Percentiles rank a stretch among this genome's conserved stretches.
Evolutionary conservation across 2,797 vertebrate species (phyloP).

Genomic region (Peromyscus eremicus): DNA sequence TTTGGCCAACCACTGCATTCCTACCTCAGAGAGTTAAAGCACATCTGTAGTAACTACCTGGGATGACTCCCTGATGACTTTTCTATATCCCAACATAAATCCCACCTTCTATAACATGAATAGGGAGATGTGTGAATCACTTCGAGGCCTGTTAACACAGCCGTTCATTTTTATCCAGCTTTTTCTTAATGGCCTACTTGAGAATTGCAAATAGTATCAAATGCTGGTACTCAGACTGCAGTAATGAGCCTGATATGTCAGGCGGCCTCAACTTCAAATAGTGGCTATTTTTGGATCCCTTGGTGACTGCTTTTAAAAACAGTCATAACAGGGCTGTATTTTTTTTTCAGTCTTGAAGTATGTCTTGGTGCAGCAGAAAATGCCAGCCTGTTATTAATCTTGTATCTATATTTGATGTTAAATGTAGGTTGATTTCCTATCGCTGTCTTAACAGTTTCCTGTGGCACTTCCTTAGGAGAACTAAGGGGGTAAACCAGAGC

Average conservation of each 20-base stretch:
- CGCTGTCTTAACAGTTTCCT: conserved; percentile 55
- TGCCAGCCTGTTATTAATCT: conserved; percentile 61
- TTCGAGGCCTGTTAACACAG: conserved; percentile 49
- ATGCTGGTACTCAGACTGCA: conserved; percentile 62
- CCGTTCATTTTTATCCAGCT: conserved; percentile 63
- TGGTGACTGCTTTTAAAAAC: conserved; percentile 50
- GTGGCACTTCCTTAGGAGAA: conserved; percentile 10
- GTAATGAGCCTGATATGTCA: conserved; percentile 61
- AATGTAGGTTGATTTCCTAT: conserved; percentile 57
- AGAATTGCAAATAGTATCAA: conserved; percentile 64
- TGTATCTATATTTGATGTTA: conserved; percentile 52
- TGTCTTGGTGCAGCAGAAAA: conserved; percentile 67
- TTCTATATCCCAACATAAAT: conserved; percentile 72
- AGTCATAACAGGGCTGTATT: conserved; percentile 59
- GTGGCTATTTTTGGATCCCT: background rate
- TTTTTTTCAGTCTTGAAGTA: conserved; percentile 57
- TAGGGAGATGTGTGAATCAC: conserved; percentile 62
- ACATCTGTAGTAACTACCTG: conserved; percentile 39
- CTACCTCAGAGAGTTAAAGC: background rate
- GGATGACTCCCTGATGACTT: conserved; percentile 55
- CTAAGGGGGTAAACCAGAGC: background rate
- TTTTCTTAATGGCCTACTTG: conserved; percentile 74
- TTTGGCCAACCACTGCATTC: background rate
- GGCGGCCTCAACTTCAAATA: conserved; percentile 64
- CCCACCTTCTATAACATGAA: conserved; percentile 32